Evolutionary conservation across 2,113 vertebrate species (phyloP).

Genomic region (Chlorocebus sabaeus): DNA sequence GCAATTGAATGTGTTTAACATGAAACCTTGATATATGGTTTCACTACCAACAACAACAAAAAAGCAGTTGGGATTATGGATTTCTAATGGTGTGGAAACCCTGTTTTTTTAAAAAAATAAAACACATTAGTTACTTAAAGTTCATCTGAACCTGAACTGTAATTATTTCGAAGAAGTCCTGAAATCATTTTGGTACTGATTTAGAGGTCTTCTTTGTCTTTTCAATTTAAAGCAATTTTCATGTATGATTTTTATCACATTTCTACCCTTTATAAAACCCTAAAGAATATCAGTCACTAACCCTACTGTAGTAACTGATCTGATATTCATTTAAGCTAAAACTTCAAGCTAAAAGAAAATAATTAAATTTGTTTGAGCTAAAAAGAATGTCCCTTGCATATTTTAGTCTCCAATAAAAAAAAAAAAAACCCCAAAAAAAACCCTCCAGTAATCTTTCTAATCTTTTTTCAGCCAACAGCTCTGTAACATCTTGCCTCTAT

Average conservation of each 20-base stretch:
- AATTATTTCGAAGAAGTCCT: background rate
- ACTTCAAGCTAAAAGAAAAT: slow-evolving; percentile 10
- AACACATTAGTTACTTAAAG: background rate
- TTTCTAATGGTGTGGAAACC: background rate
- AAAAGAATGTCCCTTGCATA: background rate
- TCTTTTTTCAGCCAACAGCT: background rate
- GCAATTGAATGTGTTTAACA: background rate
- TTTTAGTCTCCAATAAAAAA: background rate
- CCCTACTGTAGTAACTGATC: background rate
- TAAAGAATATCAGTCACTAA: background rate
- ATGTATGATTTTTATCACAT: background rate
- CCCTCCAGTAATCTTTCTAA: background rate
- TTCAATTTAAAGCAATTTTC: slow-evolving; percentile 6
- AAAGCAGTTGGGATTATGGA: background rate
- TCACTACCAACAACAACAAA: background rate
- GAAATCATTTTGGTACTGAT: background rate
- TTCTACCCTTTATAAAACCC: background rate
- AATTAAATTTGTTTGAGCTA: background rate
- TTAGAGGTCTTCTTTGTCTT: background rate
- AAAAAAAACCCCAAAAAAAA: background rate
- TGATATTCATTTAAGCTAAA: background rate
- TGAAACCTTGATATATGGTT: background rate
- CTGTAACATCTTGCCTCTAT: slow-evolving; percentile 24
- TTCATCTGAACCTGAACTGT: background rate
- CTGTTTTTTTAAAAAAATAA: background rate